A percentile compares a stretch with the other conserved stretches of the same genome.
Conservation (phyloP, 2,113 vertebrate genomes). For the Microcebus ravelobensis region DNA sequence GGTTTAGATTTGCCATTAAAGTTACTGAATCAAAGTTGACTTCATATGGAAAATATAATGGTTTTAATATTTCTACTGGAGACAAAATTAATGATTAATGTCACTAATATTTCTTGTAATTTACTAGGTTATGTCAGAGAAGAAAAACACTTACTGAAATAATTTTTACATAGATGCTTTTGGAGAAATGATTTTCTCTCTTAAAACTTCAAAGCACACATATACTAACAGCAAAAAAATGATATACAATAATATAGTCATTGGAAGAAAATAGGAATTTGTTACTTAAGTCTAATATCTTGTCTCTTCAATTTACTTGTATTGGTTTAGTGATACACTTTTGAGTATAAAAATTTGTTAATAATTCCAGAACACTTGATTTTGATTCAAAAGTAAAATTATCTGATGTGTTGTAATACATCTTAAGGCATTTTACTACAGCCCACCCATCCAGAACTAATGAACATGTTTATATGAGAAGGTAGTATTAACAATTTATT, state of each 20-base stretch:
- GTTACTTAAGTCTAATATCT: neutral
- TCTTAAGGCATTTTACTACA: neutral
- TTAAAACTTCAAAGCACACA: neutral
- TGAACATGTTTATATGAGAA: neutral
- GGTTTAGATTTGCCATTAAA: conserved; percentile 31
- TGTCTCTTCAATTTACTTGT: neutral
- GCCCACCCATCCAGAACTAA: neutral
- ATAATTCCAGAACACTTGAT: neutral
- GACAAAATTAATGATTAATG: conserved; percentile 19
- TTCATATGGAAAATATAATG: conserved; percentile 5
- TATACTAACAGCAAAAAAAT: neutral
- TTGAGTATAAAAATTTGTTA: neutral
- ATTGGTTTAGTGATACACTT: neutral
- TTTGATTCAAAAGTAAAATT: neutral
- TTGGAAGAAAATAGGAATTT: neutral
- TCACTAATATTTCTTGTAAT: conserved; percentile 26
- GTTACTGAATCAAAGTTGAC: conserved; percentile 3
- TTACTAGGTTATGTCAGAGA: neutral
- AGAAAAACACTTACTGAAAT: neutral
- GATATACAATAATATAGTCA: neutral
- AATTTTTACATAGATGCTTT: neutral
- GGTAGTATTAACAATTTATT: neutral
- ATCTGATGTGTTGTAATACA: neutral
- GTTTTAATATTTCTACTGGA: conserved; percentile 32
- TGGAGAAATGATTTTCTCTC: neutral